Evolutionary conservation across 2,113 vertebrate genomes (phyloP).

Genomic region (Oxyruncus cristatus): DNA sequence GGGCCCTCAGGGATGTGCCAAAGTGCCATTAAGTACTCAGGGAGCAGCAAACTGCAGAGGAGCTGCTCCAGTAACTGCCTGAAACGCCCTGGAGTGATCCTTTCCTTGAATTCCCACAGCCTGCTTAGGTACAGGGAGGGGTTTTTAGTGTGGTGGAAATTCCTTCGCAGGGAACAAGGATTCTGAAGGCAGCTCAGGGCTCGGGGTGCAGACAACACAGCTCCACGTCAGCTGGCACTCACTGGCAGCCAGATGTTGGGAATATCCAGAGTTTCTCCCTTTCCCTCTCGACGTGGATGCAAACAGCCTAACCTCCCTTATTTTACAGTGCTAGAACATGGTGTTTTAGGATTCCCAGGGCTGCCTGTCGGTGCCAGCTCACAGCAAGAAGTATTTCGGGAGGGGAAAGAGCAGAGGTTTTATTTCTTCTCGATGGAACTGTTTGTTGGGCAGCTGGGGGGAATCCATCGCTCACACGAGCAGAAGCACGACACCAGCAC

Average conservation of each 20-base stretch:
- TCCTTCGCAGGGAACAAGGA: not conserved
- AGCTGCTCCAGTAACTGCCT: not conserved
- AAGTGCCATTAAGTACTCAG: not conserved
- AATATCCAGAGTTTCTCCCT: not conserved
- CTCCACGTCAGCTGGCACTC: not conserved
- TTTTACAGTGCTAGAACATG: not conserved
- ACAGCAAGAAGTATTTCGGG: not conserved
- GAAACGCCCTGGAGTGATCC: not conserved
- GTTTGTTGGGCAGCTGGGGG: not conserved
- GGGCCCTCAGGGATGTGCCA: not conserved
- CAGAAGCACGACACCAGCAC: not conserved
- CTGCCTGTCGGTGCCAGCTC: not conserved
- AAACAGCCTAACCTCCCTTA: not conserved
- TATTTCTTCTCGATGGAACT: not conserved
- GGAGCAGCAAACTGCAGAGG: not conserved
- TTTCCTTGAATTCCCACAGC: not conserved
- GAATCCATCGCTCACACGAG: not conserved
- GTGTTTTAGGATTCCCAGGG: not conserved
- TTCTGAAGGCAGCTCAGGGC: slow-evolving; percentile 3
- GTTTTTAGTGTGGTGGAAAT: not conserved
- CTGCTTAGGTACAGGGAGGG: not conserved
- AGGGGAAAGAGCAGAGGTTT: not conserved
- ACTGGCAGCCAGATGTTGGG: not conserved
- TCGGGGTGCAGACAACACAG: not conserved
- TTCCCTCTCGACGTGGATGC: not conserved